Conservation (phyloP, 2,113 vertebrate genomes). For the Phalacrocorax brasilianus region DNA sequence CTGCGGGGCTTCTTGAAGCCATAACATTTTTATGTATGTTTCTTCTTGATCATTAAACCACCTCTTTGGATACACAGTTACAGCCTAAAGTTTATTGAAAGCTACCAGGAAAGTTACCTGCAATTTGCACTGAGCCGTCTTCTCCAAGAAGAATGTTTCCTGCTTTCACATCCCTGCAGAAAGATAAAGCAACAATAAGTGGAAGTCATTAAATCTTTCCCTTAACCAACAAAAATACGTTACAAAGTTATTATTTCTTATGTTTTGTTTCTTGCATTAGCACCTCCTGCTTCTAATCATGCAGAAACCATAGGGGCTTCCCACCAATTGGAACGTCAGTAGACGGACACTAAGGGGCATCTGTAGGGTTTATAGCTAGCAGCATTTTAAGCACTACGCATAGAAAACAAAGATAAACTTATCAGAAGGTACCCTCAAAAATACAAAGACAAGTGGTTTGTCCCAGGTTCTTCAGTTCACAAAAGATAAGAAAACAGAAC, state of each 20-base stretch:
- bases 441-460: background rate
- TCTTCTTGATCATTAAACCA: background rate
- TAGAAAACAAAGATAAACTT: background rate
- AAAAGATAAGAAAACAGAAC: background rate
- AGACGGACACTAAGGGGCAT: background rate
- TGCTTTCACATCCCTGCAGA: constrained; percentile 92
- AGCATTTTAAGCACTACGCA: background rate
- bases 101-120: constrained; percentile 78
- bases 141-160: constrained; percentile 97
- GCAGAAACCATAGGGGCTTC: background rate
- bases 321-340: background rate
- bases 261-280: background rate
- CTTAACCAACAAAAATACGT: background rate
- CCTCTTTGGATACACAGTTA: background rate
- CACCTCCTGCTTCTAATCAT: background rate
- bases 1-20: background rate
- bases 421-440: background rate
- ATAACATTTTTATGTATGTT: background rate
- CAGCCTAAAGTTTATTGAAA: background rate
- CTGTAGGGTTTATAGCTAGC: background rate
- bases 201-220: background rate
- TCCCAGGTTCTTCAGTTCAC: background rate
- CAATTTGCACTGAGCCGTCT: constrained; percentile 95
- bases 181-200: constrained; percentile 45
- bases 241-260: background rate